phyloP scores from a whole-genome alignment of 2,113 vertebrate species.

The Alligator sinensis region DNA sequence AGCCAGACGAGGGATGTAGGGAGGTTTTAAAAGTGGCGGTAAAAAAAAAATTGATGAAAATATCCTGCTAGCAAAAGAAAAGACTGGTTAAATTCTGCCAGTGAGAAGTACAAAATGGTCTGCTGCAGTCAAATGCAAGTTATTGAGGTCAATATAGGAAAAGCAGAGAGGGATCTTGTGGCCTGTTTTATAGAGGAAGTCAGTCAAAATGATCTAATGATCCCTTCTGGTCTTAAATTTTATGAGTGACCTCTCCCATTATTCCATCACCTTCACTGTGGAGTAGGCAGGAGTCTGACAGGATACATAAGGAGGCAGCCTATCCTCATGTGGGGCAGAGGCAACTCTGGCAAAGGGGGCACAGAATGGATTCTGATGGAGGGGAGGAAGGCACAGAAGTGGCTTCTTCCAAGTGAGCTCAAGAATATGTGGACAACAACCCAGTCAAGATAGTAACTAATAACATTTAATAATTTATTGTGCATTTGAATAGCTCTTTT shows the following conservation, averaged over 20 bases:
- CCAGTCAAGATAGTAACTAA: slow-evolving; percentile 59
- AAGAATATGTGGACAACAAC: slow-evolving; percentile 35
- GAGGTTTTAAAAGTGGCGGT: neutral
- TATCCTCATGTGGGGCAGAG: neutral
- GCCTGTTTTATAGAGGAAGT: neutral
- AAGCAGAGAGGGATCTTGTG: neutral
- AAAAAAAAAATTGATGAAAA: neutral
- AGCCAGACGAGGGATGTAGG: rapidly evolving
- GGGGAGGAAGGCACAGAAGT: neutral
- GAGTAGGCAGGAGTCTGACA: neutral
- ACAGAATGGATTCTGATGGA: neutral
- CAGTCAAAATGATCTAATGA: neutral
- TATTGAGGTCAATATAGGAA: neutral
- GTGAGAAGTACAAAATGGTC: neutral
- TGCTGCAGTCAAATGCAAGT: neutral
- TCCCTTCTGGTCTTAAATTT: neutral
- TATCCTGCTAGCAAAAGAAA: neutral
- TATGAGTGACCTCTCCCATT: neutral
- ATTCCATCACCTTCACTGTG: neutral
- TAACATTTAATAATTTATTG: slow-evolving; percentile 74
- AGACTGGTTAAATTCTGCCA: neutral
- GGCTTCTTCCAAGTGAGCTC: neutral
- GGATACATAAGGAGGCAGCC: neutral
- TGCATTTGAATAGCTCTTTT: slow-evolving; percentile 66
- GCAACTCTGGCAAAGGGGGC: neutral